Conservation (phyloP, 2,888 invertebrate species). For the Tineola bisselliella region DNA sequence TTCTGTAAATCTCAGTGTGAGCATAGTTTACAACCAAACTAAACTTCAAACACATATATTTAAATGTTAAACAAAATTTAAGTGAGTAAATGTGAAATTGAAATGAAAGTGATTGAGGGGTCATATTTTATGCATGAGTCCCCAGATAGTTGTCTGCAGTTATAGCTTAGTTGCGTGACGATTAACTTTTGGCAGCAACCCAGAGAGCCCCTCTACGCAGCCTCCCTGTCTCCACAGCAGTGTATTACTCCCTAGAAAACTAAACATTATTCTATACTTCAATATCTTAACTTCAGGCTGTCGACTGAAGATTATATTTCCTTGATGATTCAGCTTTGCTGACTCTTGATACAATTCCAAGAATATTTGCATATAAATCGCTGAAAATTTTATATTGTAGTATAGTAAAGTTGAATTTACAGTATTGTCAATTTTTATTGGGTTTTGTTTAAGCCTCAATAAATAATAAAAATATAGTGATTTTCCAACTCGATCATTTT, state of each 20-base stretch:
- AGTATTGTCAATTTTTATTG: not conserved
- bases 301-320: not conserved
- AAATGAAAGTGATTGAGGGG: slow-evolving; percentile 9
- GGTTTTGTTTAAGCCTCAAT: not conserved
- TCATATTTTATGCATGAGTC: slow-evolving; percentile 18
- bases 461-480: too few relatives aligned
- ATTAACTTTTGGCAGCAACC: slow-evolving; percentile 51
- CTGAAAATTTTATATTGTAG: not conserved
- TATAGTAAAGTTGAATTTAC: not conserved
- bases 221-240: not conserved
- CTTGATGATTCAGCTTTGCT: not conserved
- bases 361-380: slow-evolving; percentile 12
- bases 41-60: too few relatives aligned
- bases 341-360: slow-evolving; percentile 9
- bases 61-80: too few relatives aligned
- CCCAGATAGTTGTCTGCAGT: slow-evolving; percentile 33
- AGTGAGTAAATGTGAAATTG: not conserved
- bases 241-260: not conserved
- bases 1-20: too few relatives aligned
- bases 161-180: slow-evolving; percentile 34
- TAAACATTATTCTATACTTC: slow-evolving; percentile 2
- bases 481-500: too few relatives aligned
- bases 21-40: too few relatives aligned
- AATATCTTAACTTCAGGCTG: slow-evolving; percentile 7
- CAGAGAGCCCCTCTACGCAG: slow-evolving; percentile 24